Evolutionary conservation across 2,888 invertebrate species (phyloP).

Genomic region (Hirtodrosophila cameraria): DNA sequence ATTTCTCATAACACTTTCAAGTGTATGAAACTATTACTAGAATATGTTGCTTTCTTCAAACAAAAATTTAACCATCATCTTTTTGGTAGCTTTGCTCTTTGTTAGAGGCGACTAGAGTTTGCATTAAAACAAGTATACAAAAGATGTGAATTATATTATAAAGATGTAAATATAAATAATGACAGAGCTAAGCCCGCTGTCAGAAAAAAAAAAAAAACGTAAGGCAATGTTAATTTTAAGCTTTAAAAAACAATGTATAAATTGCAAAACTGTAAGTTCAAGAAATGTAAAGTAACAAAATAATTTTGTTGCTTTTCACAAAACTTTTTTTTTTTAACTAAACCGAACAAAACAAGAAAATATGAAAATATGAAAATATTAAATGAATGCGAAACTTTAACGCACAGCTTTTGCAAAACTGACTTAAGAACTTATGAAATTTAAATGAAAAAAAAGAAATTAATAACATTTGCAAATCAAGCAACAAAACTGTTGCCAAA

Average conservation of each 20-base stretch:
- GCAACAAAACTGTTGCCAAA: too few species aligned
- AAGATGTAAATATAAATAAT: conserved; percentile 1
- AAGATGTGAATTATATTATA: neutral
- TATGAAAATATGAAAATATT: neutral
- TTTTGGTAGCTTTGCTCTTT: conserved; percentile 28
- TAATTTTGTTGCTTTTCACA: too few species aligned
- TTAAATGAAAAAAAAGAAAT: too few species aligned
- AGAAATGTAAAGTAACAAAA: neutral
- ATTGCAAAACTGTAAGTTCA: neutral
- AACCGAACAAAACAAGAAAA: neutral
- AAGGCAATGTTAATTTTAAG: neutral
- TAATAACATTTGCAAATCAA: too few species aligned
- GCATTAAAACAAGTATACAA: conserved; percentile 18
- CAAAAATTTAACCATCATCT: conserved; percentile 61
- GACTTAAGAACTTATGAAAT: neutral
- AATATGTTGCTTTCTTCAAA: conserved; percentile 41
- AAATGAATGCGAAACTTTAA: neutral
- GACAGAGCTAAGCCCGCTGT: neutral
- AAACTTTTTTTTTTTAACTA: too few species aligned
- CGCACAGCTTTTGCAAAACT: neutral
- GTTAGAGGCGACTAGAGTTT: conserved; percentile 50
- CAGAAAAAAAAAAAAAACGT: neutral
- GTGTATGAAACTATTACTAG: conserved; percentile 53
- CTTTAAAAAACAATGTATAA: neutral
- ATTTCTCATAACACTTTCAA: conserved; percentile 7